Evolutionary conservation across 2,888 invertebrate genomes (phyloP), one percentile per base, ranked within the genome.

Genomic region (Drosophila mimica): DNA sequence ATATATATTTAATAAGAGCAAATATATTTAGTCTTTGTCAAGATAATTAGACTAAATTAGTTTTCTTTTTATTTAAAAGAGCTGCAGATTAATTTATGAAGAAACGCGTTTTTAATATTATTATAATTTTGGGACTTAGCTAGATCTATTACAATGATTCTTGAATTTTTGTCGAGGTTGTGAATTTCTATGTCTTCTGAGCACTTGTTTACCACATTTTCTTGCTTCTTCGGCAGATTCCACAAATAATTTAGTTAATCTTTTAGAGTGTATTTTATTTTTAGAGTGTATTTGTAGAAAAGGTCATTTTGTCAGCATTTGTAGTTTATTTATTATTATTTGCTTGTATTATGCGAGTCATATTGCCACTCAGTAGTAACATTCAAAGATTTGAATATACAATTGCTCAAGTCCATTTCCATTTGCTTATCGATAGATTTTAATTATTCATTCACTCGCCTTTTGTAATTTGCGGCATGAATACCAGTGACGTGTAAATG

Each of bases 371-470:
- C 2, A 7, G 20, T 20, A 20, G 7, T 7, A 20, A 20, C 20
- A 20, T 43, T 13, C 25, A 43, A 43, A 25, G n/a, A 15, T 15
- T 25, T 15, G 11, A 20, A 46, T 2, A 25, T 25, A 8, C 2
- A 15, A 15, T 25, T 46, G 4, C 20, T 25, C 3, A 46, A 20
- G 20, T 15, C 20, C 36, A 58, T 11, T 54, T 65, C 30, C 34
- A 54, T 56, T 72, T 48, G 51, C 36, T 30, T 38, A 33, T 8
- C 30, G 28, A 58, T 75, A 38, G 53, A 51, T 46, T 62, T 75
- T 49, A 80, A 80, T 68, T 78, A 76, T 76, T 80, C 60, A 80
- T 80, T 43, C 54, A 46, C n/a, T 33, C 51, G 40, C 20, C 64
- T 64, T 63, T 48, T 46, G 9, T 52, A 59, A 70, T 80, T 79